Percentiles rank a stretch among this genome's conserved stretches.
phyloP scores from a whole-genome alignment of 2,797 vertebrate genomes.

The Macrochelys suwanniensis region DNA sequence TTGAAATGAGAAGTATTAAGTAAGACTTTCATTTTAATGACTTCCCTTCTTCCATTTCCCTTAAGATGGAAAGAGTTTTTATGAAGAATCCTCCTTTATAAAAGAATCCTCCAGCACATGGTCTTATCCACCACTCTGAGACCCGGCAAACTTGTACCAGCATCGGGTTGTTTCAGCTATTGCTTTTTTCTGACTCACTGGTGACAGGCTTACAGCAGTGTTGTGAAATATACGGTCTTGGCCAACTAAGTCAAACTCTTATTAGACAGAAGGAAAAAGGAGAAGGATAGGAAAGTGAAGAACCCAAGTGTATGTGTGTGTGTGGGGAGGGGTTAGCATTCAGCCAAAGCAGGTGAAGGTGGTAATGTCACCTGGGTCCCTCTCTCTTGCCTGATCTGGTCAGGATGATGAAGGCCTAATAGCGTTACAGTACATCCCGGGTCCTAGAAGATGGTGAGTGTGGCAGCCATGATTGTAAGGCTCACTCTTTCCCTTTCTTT shows the following conservation, averaged over 20 bases:
- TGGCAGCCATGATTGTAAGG: not conserved
- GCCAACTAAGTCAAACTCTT: not conserved
- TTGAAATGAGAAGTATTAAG: not conserved
- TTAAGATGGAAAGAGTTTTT: not conserved
- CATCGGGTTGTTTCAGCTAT: not conserved
- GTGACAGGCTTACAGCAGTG: not conserved
- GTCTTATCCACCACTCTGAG: not conserved
- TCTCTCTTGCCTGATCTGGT: not conserved
- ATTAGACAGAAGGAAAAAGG: not conserved
- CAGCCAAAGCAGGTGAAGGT: not conserved
- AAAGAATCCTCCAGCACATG: too few relatives aligned
- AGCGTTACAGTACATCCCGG: too few relatives aligned
- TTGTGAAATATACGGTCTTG: not conserved
- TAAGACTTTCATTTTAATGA: not conserved
- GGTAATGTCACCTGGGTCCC: not conserved
- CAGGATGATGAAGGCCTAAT: not conserved
- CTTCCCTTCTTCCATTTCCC: not conserved
- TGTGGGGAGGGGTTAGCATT: not conserved
- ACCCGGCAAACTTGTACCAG: not conserved
- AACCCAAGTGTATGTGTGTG: not conserved
- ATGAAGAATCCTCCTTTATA: not conserved
- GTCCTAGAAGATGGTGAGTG: too few relatives aligned
- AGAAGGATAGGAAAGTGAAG: not conserved
- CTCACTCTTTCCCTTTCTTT: not conserved
- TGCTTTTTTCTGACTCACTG: not conserved